Conservation (phyloP, 1,140 invertebrate genomes). For the Drosophila nasuta region DNA sequence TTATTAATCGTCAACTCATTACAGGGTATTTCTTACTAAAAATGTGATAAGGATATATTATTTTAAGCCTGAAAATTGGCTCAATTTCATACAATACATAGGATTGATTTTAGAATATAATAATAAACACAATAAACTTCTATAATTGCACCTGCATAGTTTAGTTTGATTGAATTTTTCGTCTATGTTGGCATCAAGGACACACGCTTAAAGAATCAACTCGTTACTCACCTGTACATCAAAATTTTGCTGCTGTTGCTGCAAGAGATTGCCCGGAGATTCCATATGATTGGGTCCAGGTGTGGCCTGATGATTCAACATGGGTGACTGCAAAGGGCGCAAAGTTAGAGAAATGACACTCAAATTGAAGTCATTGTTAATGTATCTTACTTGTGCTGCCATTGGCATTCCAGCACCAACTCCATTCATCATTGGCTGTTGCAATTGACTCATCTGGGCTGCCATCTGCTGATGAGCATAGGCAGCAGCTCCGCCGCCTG, state of each 20-base stretch:
- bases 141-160: no score
- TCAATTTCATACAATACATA: no score
- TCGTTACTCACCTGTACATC: conserved; percentile 82
- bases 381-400: conserved; percentile 78
- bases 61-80: no score
- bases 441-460: conserved; percentile 83
- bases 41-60: no score
- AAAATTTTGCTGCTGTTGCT: conserved; percentile 83
- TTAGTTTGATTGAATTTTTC: no score
- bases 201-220: no score
- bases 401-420: conserved; percentile 83
- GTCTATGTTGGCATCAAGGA: no score
- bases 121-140: no score
- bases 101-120: no score
- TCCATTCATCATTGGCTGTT: conserved; percentile 84
- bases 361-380: background rate
- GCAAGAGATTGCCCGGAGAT: conserved; percentile 83
- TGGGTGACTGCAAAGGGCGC: conserved; percentile 63
- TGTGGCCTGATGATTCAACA: conserved; percentile 81
- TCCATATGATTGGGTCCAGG: conserved; percentile 83
- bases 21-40: no score
- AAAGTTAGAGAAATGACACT: conserved; percentile 6
- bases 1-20: no score
- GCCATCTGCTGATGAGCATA: conserved; percentile 83
- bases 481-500: conserved; percentile 56